Conservation (phyloP, 2,113 vertebrate species). For the Nicator chloris region DNA sequence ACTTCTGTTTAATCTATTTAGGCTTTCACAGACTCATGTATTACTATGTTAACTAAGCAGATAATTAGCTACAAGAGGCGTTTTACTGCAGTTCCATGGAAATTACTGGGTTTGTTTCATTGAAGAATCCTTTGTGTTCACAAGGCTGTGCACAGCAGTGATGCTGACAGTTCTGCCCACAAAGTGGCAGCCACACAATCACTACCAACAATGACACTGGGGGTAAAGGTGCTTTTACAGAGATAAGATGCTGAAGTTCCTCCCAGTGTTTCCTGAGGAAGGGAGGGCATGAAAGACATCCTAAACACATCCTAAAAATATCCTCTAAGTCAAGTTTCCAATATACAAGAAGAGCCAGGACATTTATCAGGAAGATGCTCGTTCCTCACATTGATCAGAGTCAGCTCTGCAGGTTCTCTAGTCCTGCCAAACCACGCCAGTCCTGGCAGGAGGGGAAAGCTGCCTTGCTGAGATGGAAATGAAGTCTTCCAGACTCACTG, state of each 20-base stretch:
- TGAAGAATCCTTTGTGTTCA: neutral
- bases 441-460: neutral
- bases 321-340: neutral
- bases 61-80: constrained; percentile 9
- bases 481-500: constrained; percentile 19
- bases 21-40: neutral
- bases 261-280: neutral
- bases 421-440: neutral
- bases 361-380: neutral
- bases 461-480: constrained; percentile 5
- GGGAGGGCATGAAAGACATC: neutral
- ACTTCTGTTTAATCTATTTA: neutral
- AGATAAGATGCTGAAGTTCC: neutral
- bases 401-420: neutral
- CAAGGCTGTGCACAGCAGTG: neutral
- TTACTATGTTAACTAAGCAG: constrained; percentile 29
- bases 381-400: neutral
- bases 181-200: neutral
- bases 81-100: neutral
- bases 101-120: neutral
- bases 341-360: neutral
- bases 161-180: neutral
- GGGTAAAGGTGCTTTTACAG: neutral
- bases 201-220: neutral
- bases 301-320: neutral